A percentile compares a stretch with the other conserved stretches of the same genome.
These are phyloP conservation scores for Nannospalax galili DNA, from an alignment of 2,113 vertebrate species.

Conservation along the genomic window DNA sequence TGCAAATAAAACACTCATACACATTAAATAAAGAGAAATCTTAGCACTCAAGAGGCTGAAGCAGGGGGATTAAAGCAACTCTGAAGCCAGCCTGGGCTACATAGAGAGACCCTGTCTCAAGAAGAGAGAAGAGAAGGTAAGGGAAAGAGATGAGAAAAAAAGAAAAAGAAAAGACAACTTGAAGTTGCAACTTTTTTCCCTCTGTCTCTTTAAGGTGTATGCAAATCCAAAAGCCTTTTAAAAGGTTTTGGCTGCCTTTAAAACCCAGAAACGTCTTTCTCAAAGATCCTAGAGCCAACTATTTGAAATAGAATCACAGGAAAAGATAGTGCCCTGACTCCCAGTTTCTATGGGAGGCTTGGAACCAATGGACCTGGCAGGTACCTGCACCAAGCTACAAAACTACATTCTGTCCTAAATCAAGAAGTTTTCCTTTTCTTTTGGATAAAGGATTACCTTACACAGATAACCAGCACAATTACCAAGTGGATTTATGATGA, in stretches of 20 bases:
- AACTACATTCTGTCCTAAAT: background rate
- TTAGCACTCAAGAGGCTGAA: background rate
- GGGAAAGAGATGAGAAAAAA: too few relatives aligned
- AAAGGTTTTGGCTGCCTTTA: background rate
- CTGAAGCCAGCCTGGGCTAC: background rate
- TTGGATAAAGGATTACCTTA: background rate
- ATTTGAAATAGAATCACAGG: background rate
- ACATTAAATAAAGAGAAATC: too few relatives aligned
- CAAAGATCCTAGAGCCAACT: background rate
- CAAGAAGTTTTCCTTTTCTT: background rate
- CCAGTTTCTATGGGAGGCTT: background rate
- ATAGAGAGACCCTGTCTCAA: too few relatives aligned
- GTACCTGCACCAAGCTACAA: background rate
- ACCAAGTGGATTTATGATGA: background rate
- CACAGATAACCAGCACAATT: background rate
- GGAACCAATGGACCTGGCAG: background rate
- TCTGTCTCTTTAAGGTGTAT: background rate
- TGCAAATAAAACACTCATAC: too few relatives aligned
- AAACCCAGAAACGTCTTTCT: background rate
- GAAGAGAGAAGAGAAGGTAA: fast-evolving
- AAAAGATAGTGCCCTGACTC: background rate
- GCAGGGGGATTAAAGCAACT: background rate
- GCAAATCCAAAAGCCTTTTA: background rate
- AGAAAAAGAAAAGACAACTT: background rate
- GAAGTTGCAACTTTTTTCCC: too few relatives aligned